Evolutionary conservation across 2,113 vertebrate genomes (phyloP), one percentile per base, ranked within the genome.

Genomic region (Synodontis membranacea): DNA sequence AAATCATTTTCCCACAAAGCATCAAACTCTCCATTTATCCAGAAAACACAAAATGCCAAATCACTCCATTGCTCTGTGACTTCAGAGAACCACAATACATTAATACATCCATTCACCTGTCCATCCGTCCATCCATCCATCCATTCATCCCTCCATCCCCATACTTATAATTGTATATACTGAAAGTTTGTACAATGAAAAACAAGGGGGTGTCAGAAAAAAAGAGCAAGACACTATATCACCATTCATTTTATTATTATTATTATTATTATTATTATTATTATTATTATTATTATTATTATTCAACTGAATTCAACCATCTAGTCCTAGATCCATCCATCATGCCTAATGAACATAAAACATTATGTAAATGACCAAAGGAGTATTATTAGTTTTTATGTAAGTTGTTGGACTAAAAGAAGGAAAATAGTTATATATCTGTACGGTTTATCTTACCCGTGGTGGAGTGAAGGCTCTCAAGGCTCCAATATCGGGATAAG

Each of bases 401-500:
- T n/a, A 46, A 75, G 72, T 75, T 75, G 15, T 19, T 50, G 74
- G 11, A 78, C 74, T 14, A 50, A 15, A 34, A 50, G 31, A 42
- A 15, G 12, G 12, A 19, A 31, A 17, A 46, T 25, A 7, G 25
- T 50, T 19, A 50, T 31, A 78, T 19, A 19, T 78, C 15, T 78
- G 46, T 50, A 50, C 8, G n/a, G 9, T 52, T 79, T 5, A 83
- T 87, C 95, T 96, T 96, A 99, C 97, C 97, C 92, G 97, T 96
- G 93, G 96, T 95, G 79, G 97, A 98, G 92, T 97, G 97, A 88
- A 99, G 96, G 88, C 97, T 99, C 94, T 99, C 97, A 92, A 98
- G 93, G 94, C 97, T 99, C 97, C 97, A 97, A 91, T 97, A 97
- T 66, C 96, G 96, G 88, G 97, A 97, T 92, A 97, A 94, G 92